Conservation (phyloP, 2,113 vertebrate species). For the Butorides virescens region DNA sequence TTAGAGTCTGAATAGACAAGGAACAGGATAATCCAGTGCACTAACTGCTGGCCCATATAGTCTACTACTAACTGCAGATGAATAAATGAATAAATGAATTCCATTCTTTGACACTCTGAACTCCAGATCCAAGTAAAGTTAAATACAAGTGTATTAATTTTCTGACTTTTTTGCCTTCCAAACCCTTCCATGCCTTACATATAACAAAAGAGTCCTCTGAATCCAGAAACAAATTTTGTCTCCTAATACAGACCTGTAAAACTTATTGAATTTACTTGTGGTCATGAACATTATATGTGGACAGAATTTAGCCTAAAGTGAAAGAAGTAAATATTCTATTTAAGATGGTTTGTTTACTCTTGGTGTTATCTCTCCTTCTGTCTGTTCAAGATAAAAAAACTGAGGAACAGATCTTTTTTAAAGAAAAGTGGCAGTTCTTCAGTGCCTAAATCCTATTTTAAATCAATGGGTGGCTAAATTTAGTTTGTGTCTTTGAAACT, state of each 20-base stretch:
- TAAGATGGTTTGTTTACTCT: not conserved
- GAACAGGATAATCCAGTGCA: not conserved
- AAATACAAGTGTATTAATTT: not conserved
- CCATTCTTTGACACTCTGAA: not conserved
- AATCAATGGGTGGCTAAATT: not conserved
- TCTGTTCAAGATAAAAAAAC: not conserved
- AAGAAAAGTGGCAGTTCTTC: not conserved
- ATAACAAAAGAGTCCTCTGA: not conserved
- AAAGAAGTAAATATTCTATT: not conserved
- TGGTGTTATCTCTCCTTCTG: not conserved
- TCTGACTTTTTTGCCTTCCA: not conserved
- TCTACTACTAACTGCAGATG: not conserved
- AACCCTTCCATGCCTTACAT: not conserved
- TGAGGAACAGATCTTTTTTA: not conserved
- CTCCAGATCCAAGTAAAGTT: not conserved
- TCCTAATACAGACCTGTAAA: not conserved
- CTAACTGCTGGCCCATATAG: not conserved
- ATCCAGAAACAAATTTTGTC: not conserved
- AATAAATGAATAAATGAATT: not conserved
- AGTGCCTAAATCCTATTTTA: not conserved
- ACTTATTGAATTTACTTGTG: not conserved
- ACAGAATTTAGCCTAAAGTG: not conserved
- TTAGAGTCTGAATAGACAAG: not conserved
- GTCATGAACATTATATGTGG: not conserved
- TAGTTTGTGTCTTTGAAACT: not conserved